Conservation (phyloP, 2,888 invertebrate species). For the Atrina japonica region DNA sequence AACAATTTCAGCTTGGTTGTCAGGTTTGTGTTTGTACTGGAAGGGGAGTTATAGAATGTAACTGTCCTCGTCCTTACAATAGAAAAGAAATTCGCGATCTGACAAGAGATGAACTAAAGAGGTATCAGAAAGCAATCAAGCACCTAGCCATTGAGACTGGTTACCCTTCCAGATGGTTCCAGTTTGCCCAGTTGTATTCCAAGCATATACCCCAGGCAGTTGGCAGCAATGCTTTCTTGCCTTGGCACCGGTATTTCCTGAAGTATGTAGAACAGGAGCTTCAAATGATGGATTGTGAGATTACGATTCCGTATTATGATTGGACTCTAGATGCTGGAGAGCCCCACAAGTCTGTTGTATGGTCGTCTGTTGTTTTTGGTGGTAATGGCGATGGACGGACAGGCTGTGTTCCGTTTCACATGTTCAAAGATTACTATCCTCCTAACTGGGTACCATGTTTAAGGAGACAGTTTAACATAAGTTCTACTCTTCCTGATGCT, state of each 20-base stretch:
- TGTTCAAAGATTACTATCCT: slow-evolving; percentile 74
- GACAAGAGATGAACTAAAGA: slow-evolving; percentile 66
- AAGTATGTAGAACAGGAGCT: slow-evolving; percentile 71
- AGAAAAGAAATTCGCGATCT: slow-evolving; percentile 77
- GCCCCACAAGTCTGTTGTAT: slow-evolving; percentile 68
- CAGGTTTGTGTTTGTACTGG: slow-evolving; percentile 69
- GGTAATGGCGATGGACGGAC: slow-evolving; percentile 70
- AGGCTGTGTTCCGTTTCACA: slow-evolving; percentile 75
- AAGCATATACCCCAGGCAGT: slow-evolving; percentile 72
- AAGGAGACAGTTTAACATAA: slow-evolving; percentile 70
- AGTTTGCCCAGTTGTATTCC: slow-evolving; percentile 71
- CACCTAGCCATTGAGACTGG: slow-evolving; percentile 57
- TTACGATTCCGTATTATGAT: slow-evolving; percentile 79
- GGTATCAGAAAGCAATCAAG: slow-evolving; percentile 73
- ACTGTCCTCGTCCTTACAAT: slow-evolving; percentile 57
- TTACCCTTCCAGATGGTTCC: slow-evolving; percentile 73
- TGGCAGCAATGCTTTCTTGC: slow-evolving; percentile 71
- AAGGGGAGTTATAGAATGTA: slow-evolving; percentile 63
- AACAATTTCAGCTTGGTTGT: slow-evolving; percentile 66
- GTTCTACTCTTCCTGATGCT: slow-evolving; percentile 72
- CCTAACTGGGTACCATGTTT: slow-evolving; percentile 76
- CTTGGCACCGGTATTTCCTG: slow-evolving; percentile 78
- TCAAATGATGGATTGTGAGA: slow-evolving; percentile 71
- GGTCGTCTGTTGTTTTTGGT: slow-evolving; percentile 77
- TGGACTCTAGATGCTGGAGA: slow-evolving; percentile 78